Percentiles rank a stretch among this genome's conserved stretches.
These are phyloP conservation scores for Colletes latitarsis DNA, from an alignment of 1,140 invertebrate genomes.

Conservation along the genomic window DNA sequence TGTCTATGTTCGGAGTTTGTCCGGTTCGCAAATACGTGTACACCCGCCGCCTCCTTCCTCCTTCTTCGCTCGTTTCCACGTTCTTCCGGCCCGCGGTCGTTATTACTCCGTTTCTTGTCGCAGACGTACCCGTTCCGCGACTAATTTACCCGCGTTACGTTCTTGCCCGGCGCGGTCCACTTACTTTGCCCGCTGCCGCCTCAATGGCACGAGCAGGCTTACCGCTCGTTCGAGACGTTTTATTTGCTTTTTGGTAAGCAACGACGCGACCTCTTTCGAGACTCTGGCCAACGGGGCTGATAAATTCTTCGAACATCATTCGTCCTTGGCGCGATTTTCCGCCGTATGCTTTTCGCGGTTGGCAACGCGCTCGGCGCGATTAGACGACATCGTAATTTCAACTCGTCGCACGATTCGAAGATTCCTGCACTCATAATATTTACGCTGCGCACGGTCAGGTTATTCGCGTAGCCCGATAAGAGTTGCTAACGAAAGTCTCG, in stretches of 20 bases:
- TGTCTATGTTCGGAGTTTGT: neutral
- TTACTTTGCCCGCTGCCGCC: slow-evolving; percentile 1
- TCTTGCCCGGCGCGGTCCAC: slow-evolving; percentile 8
- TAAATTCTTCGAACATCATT: neutral
- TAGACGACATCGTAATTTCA: slow-evolving; percentile 33
- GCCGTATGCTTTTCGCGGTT: neutral
- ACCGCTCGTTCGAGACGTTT: neutral
- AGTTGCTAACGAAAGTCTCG: slow-evolving; percentile 67
- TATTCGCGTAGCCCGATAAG: slow-evolving; percentile 68
- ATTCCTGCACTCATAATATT: slow-evolving; percentile 58
- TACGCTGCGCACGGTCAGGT: slow-evolving; percentile 50
- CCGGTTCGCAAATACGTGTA: slow-evolving; percentile 17
- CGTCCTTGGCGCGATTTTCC: slow-evolving; percentile 11
- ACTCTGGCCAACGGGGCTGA: neutral
- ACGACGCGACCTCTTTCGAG: slow-evolving; percentile 1
- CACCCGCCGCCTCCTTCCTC: neutral
- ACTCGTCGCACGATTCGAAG: slow-evolving; percentile 30
- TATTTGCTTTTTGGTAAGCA: neutral
- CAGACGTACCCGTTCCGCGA: slow-evolving; percentile 11
- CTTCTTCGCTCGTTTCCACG: slow-evolving; percentile 1
- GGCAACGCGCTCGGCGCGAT: neutral
- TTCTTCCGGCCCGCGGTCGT: slow-evolving; percentile 31
- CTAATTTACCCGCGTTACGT: slow-evolving; percentile 29
- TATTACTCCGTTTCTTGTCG: slow-evolving; percentile 51
- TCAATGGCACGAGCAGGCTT: neutral